These are phyloP conservation scores for Campylomormyrus tamandua DNA, from an alignment of 2,113 vertebrate species.

Conservation along the genomic window DNA sequence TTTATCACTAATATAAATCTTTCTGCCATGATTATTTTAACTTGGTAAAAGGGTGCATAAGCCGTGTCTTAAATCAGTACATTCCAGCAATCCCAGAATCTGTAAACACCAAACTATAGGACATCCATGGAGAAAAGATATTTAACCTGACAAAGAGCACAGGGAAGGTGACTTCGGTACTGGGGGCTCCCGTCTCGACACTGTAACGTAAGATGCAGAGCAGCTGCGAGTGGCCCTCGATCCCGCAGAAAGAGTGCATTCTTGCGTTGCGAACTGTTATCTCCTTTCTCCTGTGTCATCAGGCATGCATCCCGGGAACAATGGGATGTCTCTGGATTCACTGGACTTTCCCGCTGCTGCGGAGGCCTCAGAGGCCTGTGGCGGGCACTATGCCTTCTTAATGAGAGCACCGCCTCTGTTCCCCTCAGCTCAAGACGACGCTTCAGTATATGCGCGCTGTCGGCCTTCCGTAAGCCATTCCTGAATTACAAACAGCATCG, in stretches of 20 bases:
- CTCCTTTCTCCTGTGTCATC: not conserved
- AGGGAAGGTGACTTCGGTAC: not conserved
- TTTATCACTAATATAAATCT: not conserved
- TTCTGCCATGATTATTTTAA: not conserved
- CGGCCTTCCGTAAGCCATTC: not conserved
- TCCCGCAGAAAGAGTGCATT: not conserved
- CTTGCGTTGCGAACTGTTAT: not conserved
- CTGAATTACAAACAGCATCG: not conserved
- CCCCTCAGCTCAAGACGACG: too few species aligned
- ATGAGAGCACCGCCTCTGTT: not conserved
- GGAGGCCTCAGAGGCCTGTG: not conserved
- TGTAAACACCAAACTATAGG: not conserved
- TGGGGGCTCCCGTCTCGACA: not conserved
- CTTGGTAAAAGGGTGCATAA: not conserved
- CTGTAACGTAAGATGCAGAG: not conserved
- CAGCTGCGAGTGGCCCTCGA: not conserved
- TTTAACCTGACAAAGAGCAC: not conserved
- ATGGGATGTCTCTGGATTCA: constrained; percentile 5
- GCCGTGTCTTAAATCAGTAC: not conserved
- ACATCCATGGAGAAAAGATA: not conserved
- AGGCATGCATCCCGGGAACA: not conserved
- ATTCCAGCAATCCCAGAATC: not conserved
- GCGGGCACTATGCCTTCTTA: not conserved
- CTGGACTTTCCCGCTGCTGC: constrained; percentile 22
- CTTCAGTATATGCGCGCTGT: not conserved